A percentile compares a stretch with the other conserved stretches of the same genome.
These are phyloP conservation scores for Chaitophorus viminalis DNA, from an alignment of 2,888 invertebrate species.

Conservation along the genomic window DNA sequence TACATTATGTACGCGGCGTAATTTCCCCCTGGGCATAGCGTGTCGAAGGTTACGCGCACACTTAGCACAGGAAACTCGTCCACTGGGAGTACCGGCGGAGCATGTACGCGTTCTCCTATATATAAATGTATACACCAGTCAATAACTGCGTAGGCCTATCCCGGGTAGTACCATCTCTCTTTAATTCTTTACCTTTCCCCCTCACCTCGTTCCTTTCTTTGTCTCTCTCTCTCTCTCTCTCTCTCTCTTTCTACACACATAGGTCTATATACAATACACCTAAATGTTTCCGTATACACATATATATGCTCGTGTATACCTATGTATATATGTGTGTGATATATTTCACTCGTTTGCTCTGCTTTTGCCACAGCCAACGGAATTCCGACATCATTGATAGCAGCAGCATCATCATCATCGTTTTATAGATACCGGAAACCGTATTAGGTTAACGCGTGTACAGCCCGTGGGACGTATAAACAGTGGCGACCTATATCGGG, in stretches of 20 bases:
- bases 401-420: too few relatives aligned
- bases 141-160: neutral
- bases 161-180: too few relatives aligned
- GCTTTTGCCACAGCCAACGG: neutral
- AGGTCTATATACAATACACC: neutral
- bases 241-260: neutral
- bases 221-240: too few relatives aligned
- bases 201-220: too few relatives aligned
- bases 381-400: constrained; percentile 27
- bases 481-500: constrained; percentile 6
- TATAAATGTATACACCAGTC: neutral
- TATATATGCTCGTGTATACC: neutral
- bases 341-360: neutral
- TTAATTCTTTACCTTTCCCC: too few relatives aligned
- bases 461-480: constrained; percentile 44
- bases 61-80: constrained; percentile 46
- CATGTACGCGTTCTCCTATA: neutral
- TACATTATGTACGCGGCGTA: constrained; percentile 1
- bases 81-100: constrained; percentile 42
- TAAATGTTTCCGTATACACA: neutral
- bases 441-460: neutral
- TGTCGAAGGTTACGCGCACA: constrained; percentile 56
- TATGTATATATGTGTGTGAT: neutral
- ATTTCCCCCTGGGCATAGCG: constrained; percentile 57
- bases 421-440: neutral